Evolutionary conservation across 2,113 vertebrate genomes (phyloP).

Genomic region (Noctilio leporinus): DNA sequence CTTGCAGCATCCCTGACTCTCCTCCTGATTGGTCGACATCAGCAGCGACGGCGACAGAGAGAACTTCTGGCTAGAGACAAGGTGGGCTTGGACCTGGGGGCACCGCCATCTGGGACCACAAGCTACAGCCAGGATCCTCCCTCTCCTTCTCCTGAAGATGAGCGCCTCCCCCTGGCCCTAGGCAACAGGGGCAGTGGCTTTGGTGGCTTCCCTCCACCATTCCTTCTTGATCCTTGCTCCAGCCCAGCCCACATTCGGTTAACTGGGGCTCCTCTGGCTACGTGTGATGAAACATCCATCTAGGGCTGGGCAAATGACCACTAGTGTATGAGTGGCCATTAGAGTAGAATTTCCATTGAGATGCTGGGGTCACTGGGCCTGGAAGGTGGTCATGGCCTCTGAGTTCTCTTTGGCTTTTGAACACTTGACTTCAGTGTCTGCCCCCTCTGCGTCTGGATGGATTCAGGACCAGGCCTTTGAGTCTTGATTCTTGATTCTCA

Average conservation of each 20-base stretch:
- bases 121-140: constrained; percentile 81
- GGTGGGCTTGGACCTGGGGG: constrained; percentile 71
- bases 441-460: neutral
- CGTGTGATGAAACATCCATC: constrained; percentile 89
- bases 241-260: constrained; percentile 74
- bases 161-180: constrained; percentile 82
- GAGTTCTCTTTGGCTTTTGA: neutral
- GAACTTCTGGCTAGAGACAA: constrained; percentile 73
- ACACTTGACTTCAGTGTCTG: neutral
- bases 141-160: constrained; percentile 85
- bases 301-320: constrained; percentile 53
- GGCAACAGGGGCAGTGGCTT: constrained; percentile 82
- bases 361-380: neutral
- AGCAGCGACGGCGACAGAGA: constrained; percentile 74
- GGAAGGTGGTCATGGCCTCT: neutral
- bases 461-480: neutral
- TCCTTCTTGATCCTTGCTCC: constrained; percentile 75
- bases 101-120: constrained; percentile 66
- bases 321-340: neutral
- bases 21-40: constrained; percentile 75
- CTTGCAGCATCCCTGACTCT: constrained; percentile 49
- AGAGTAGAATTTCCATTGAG: neutral
- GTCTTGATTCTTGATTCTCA: neutral
- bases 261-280: constrained; percentile 83
- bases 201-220: constrained; percentile 78